Conservation (phyloP, 2,888 invertebrate species). For the Platypus cylindrus region DNA sequence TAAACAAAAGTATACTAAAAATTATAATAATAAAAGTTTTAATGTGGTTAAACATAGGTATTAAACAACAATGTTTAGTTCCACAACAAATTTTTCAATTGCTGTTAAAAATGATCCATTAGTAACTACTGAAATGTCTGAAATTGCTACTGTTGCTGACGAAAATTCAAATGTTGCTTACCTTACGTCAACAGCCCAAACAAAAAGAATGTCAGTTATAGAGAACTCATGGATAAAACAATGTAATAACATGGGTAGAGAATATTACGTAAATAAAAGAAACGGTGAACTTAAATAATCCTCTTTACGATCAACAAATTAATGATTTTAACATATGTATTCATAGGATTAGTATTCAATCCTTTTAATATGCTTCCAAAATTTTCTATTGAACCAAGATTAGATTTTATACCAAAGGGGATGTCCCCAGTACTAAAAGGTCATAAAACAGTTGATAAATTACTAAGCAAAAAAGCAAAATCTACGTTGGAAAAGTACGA, state of each 20-base stretch:
- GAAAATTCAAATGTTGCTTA: background rate
- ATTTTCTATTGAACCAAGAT: slow-evolving; percentile 36
- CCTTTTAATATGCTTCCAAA: too few relatives aligned
- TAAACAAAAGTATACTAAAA: too few relatives aligned
- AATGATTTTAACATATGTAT: too few relatives aligned
- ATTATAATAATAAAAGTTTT: too few relatives aligned
- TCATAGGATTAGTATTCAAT: too few relatives aligned
- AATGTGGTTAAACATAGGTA: too few relatives aligned
- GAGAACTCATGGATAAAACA: slow-evolving; percentile 19
- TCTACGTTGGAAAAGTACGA: slow-evolving; percentile 26
- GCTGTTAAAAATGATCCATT: too few relatives aligned
- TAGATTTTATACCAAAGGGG: slow-evolving; percentile 46
- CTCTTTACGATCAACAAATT: background rate
- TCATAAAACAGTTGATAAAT: slow-evolving; percentile 20
- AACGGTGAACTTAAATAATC: slow-evolving; percentile 18
- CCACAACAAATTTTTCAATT: too few relatives aligned
- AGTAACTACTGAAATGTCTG: background rate
- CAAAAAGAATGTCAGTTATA: too few relatives aligned
- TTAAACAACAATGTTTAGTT: too few relatives aligned
- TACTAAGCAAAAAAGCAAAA: slow-evolving; percentile 28
- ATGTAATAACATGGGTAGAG: slow-evolving; percentile 21
- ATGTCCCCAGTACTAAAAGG: slow-evolving; percentile 43
- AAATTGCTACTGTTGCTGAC: background rate
- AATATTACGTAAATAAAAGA: slow-evolving; percentile 24
- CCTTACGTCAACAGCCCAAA: background rate